Conservation (phyloP, 1,140 invertebrate genomes). For the Drosophila orosa region DNA sequence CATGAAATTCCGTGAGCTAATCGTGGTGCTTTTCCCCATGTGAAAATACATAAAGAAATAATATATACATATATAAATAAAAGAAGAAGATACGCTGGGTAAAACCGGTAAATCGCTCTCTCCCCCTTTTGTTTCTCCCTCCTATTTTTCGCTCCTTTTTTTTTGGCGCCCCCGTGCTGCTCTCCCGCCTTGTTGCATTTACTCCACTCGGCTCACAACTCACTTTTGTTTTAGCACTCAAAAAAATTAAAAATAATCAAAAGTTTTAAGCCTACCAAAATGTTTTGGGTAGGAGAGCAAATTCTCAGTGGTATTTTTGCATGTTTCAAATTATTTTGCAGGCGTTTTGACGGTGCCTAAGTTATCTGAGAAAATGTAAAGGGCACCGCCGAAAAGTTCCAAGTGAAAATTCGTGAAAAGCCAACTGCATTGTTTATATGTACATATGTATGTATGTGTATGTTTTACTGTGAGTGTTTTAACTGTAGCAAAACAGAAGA, state of each 20-base stretch:
- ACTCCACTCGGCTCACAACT: constrained; percentile 6
- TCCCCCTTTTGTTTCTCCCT: constrained; percentile 12
- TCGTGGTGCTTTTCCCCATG: constrained; percentile 7
- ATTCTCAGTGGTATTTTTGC: not conserved
- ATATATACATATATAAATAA: not conserved
- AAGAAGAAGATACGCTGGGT: constrained; percentile 24
- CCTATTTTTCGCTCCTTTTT: constrained; percentile 42
- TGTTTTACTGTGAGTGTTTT: constrained; percentile 3
- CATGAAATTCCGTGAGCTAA: constrained; percentile 17
- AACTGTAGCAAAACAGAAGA: not conserved
- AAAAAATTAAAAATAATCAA: constrained; percentile 12
- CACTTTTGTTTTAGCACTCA: constrained; percentile 42
- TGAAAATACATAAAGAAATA: constrained; percentile 10
- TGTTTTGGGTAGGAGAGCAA: not conserved
- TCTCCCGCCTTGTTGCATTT: constrained; percentile 63
- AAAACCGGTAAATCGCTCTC: constrained; percentile 66
- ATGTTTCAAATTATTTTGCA: not conserved
- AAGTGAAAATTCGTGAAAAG: constrained; percentile 16
- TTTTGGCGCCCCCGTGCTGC: constrained; percentile 48
- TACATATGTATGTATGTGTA: not conserved
- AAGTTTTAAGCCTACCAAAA: not conserved
- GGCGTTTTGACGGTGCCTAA: not conserved
- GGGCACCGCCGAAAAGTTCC: not conserved
- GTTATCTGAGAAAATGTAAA: not conserved
- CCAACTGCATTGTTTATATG: constrained; percentile 1